Evolutionary conservation across 2,888 invertebrate species (phyloP).

Genomic region (Myathropa florea): DNA sequence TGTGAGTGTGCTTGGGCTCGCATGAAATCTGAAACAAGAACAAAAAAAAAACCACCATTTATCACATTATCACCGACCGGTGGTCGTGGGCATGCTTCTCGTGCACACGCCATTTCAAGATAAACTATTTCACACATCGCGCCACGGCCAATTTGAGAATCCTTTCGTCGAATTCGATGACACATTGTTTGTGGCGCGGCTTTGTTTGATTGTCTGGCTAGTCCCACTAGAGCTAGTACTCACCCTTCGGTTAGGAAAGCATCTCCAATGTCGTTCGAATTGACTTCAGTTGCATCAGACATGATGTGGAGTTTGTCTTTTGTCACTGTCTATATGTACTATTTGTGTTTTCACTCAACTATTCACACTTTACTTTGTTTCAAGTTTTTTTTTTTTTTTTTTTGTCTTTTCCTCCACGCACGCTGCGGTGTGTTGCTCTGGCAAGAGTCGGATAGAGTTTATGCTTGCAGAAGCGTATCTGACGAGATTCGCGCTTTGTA

Average conservation of each 20-base stretch:
- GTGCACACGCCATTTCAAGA: background rate
- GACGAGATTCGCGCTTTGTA: background rate
- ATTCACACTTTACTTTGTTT: background rate
- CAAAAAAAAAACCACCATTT: no score
- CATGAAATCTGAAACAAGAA: conserved; percentile 25
- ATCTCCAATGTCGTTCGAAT: conserved; percentile 60
- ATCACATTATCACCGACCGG: background rate
- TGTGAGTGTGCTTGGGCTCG: conserved; percentile 76
- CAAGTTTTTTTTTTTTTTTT: background rate
- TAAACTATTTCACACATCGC: no score
- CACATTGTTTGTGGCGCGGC: background rate
- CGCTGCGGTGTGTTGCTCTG: background rate
- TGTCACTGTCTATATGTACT: background rate
- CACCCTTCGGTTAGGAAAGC: conserved; percentile 65
- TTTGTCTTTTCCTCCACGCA: no score
- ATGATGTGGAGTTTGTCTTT: conserved; percentile 1
- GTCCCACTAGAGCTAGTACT: background rate
- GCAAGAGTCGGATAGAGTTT: background rate
- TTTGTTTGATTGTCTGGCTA: background rate
- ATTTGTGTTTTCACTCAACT: background rate
- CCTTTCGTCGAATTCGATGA: background rate
- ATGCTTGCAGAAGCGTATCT: background rate
- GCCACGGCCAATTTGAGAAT: no score
- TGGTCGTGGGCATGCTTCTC: no score
- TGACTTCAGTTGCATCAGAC: conserved; percentile 48